Evolutionary conservation across 2,888 invertebrate genomes (phyloP), one percentile per base, ranked within the genome.

Genomic region (Phaedon cochleariae): DNA sequence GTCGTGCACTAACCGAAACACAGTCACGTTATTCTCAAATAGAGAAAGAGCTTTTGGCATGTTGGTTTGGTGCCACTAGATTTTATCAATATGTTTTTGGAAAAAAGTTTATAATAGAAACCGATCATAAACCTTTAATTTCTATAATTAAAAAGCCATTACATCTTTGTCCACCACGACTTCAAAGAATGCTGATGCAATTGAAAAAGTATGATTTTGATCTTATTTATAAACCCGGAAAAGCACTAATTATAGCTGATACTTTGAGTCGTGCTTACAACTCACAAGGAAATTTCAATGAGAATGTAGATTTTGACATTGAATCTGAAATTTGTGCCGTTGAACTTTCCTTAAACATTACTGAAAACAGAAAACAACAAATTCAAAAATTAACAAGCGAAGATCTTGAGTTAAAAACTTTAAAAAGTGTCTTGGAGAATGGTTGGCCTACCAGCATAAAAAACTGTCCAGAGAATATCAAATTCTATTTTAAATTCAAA

Each of bases 1-100:
- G 22, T 4, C 20, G 10, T 22, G 1, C 17, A 26, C n/a, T 51
- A 10, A 51, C 51, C 7, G 17, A 48, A 12, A 9, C 48, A 10
- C 6, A 48, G 18, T 5, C 15, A 48, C 15, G 17, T 2, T 48
- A 48, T 17, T 17, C 17, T 17, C 68, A 70, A 59, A 73, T 74
- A 17, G 74, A 76, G 58, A 74, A 75, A 60, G 73, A 73, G 45
- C 58, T 70, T 21, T 59, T 73, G 54, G 72, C 72, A 3, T 31
- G 49, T 63, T 49, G 18, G 62, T 18, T 72, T 69, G 59, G 72
- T 65, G n/a, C 34, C 69, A 65, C 55, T 52, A 65, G 70, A 59
- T 67, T 1, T 26, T 41, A 20, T 46, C n/a, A n/a, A n/a, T n/a
- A n/a, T n/a, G n/a, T n/a, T n/a, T n/a, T n/a, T n/a, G n/a, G n/a